Percentiles rank a stretch among this genome's conserved stretches.
Conservation (phyloP, 2,797 vertebrate species). For the Myotis planiceps region DNA sequence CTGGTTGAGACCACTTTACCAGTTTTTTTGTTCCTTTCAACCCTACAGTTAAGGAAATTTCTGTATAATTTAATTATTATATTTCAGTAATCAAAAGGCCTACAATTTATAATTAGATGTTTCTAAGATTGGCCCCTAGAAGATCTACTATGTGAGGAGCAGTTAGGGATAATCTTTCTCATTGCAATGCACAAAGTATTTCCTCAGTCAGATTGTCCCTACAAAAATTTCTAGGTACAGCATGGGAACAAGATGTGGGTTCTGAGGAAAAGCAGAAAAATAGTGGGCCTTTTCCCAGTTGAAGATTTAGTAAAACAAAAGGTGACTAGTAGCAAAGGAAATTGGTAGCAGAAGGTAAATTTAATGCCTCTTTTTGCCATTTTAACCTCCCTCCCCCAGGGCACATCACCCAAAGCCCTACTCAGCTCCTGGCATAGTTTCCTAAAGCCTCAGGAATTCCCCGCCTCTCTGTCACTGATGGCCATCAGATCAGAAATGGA, state of each 20-base stretch:
- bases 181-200: slow-evolving; percentile 5
- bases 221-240: slow-evolving; percentile 51
- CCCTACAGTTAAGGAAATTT: slow-evolving; percentile 85
- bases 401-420: neutral
- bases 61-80: slow-evolving; percentile 87
- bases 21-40: slow-evolving; percentile 87
- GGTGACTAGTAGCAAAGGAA: neutral
- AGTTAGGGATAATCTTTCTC: slow-evolving; percentile 13
- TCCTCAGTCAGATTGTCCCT: neutral
- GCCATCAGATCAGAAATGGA: neutral
- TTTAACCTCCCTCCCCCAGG: neutral
- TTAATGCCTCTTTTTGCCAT: neutral
- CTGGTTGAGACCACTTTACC: slow-evolving; percentile 90
- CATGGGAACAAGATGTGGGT: neutral
- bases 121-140: slow-evolving; percentile 79
- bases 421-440: neutral
- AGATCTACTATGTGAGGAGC: slow-evolving; percentile 62
- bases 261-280: neutral
- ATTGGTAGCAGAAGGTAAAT: neutral
- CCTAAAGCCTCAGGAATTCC: neutral
- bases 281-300: neutral
- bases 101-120: slow-evolving; percentile 83
- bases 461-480: neutral
- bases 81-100: slow-evolving; percentile 85
- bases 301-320: slow-evolving; percentile 7